Evolutionary conservation across 2,888 invertebrate species (phyloP), one percentile per base, ranked within the genome.

Genomic region (Rhamphomyia laevipes): DNA sequence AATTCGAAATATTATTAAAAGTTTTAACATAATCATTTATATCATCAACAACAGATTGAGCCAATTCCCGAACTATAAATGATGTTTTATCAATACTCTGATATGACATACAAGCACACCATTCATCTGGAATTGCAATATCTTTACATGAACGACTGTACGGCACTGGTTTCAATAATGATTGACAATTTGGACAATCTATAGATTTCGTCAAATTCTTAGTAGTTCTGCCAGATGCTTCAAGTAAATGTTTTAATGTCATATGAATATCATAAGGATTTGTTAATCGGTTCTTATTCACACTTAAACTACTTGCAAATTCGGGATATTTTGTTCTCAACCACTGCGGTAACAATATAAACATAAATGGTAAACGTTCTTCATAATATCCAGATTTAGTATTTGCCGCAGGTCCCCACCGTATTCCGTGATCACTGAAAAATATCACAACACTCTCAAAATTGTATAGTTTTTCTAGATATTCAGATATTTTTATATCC

Each of bases 381-480:
- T 89, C 88, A 58, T 85, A 77, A 74, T 84, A 87, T 0, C 86
- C 85, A 30, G 81, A 77, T 53, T 78, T 72, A 3, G 81, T 78
- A 51, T 77, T 71, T 4, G 87, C 74, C 40, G 81, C 75, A n/a
- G 77, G 75, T 0, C 88, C 88, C 63, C 82, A 86, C 11, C 88
- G 74, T 61, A 86, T 75, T 0, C 89, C 88, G 58, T 88, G 87
- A 61, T 87, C 87, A 59, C 87, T 86, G 47, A 87, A 72, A 56
- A 86, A 81, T 48, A 87, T 71, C 2, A 88, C 70, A 57, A 86
- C 76, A 2, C 81, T 79, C 40, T 80, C 80, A 1, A 75, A 74
- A n/a, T 73, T 70, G 5, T 75, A 69, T 35, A 86, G 65, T 30
- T 76, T 72, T 51, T 76, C 69, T 31, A 85, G 70, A 58, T 82